phyloP scores from a whole-genome alignment of 2,888 invertebrate species.

The Homarus gammarus region DNA sequence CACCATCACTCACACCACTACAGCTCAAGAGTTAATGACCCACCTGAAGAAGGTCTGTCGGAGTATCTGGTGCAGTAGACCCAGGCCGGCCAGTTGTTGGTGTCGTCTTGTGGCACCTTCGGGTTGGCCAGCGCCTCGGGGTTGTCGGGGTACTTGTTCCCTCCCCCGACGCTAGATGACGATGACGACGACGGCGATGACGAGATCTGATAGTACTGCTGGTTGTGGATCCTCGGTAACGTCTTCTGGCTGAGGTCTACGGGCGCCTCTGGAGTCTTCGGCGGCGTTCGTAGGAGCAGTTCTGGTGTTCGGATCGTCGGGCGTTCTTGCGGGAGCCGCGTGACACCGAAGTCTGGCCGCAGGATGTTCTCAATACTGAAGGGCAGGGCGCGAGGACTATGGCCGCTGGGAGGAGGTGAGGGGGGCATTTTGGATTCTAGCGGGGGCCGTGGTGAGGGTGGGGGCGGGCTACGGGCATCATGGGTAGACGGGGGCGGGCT shows the following conservation, averaged over 20 bases:
- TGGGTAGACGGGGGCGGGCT: constrained; percentile 56
- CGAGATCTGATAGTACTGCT: background rate
- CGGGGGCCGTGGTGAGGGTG: constrained; percentile 57
- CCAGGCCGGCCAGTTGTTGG: constrained; percentile 91
- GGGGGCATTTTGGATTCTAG: constrained; percentile 53
- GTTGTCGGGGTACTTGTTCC: constrained; percentile 58
- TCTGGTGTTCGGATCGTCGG: constrained; percentile 56
- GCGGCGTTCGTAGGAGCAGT: constrained; percentile 70
- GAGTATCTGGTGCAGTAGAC: constrained; percentile 97
- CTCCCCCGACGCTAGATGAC: background rate
- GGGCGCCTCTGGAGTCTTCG: constrained; percentile 68
- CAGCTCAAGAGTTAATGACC: constrained; percentile 15
- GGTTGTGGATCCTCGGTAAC: no score
- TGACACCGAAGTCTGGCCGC: constrained; percentile 76
- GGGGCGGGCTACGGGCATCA: constrained; percentile 52
- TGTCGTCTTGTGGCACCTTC: constrained; percentile 66
- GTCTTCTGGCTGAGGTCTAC: constrained; percentile 71
- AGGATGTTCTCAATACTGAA: constrained; percentile 77
- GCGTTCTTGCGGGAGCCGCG: constrained; percentile 47
- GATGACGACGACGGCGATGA: background rate
- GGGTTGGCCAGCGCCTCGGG: constrained; percentile 75
- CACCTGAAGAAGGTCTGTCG: constrained; percentile 82
- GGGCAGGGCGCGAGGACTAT: constrained; percentile 48
- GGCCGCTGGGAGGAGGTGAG: constrained; percentile 46
- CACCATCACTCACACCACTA: no score